A percentile compares a stretch with the other conserved stretches of the same genome.
Evolutionary conservation across 2,113 vertebrate genomes (phyloP).

Genomic region (Hemiprocne comata): DNA sequence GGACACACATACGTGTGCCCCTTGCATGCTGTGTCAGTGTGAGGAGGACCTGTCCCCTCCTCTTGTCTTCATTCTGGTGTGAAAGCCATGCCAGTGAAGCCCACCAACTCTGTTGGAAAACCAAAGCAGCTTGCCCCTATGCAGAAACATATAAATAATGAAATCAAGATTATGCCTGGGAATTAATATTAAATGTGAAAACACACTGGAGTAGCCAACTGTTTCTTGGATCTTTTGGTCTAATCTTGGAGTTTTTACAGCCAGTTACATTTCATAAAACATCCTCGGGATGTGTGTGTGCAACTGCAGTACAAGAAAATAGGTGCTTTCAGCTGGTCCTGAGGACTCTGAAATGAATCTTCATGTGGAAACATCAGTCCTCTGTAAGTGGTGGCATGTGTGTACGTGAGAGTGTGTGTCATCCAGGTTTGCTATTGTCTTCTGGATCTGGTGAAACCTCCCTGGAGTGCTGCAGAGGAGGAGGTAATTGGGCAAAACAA

Average conservation of each 20-base stretch:
- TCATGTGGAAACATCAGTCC: accelerated
- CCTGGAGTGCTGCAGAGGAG: background rate
- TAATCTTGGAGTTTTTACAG: background rate
- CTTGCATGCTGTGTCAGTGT: accelerated
- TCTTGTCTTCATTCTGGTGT: background rate
- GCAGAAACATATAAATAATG: background rate
- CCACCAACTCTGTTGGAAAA: background rate
- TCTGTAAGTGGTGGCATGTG: background rate
- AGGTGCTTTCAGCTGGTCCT: background rate
- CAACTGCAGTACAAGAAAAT: background rate
- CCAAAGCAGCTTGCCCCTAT: background rate
- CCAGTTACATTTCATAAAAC: background rate
- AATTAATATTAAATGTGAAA: background rate
- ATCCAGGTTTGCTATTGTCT: background rate
- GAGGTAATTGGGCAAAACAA: slow-evolving; percentile 40
- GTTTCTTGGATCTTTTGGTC: background rate
- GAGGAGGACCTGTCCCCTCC: background rate
- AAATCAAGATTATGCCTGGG: background rate
- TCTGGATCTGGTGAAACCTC: background rate
- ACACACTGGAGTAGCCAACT: background rate
- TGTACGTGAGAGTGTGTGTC: background rate
- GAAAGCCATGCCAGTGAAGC: background rate
- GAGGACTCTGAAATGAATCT: background rate
- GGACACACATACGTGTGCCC: accelerated
- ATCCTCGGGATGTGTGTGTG: background rate